Evolutionary conservation across 2,888 invertebrate species (phyloP).

Genomic region (Deroplatys truncata): DNA sequence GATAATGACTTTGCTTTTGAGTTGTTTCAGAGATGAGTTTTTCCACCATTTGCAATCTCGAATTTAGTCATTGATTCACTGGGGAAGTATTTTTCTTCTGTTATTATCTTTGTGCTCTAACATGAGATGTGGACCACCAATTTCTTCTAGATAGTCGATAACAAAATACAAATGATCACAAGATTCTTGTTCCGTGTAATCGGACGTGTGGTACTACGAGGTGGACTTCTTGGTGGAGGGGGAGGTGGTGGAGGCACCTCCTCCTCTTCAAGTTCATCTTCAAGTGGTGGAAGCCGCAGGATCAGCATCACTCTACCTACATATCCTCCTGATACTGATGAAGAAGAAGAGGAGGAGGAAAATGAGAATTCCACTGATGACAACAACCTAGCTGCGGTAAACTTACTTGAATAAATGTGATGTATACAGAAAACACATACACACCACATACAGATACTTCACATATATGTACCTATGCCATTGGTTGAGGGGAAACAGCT

Average conservation of each 20-base stretch:
- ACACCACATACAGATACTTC: not conserved
- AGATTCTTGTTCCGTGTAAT: slow-evolving; percentile 69
- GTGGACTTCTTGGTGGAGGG: slow-evolving; percentile 51
- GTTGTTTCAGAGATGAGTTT: not conserved
- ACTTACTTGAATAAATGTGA: not conserved
- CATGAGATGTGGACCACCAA: not conserved
- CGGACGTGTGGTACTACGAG: slow-evolving; percentile 67
- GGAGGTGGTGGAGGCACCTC: slow-evolving; percentile 42
- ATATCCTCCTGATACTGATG: slow-evolving; percentile 63
- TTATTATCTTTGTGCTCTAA: not conserved
- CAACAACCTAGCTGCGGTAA: slow-evolving; percentile 30
- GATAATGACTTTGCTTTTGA: not conserved
- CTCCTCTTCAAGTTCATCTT: slow-evolving; percentile 24
- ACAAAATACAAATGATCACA: slow-evolving; percentile 68
- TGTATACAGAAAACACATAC: not conserved
- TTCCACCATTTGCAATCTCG: not conserved
- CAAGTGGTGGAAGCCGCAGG: slow-evolving; percentile 43
- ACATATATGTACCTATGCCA: not conserved
- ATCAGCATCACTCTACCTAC: slow-evolving; percentile 64
- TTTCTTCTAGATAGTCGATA: slow-evolving; percentile 63
- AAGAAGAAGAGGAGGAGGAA: slow-evolving; percentile 49
- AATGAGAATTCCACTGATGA: slow-evolving; percentile 26
- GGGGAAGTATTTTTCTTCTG: not conserved
- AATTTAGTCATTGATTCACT: not conserved
- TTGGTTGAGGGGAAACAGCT: not conserved